Evolutionary conservation across 2,113 vertebrate species (phyloP).

Genomic region (Corythoichthys haematopterus): DNA sequence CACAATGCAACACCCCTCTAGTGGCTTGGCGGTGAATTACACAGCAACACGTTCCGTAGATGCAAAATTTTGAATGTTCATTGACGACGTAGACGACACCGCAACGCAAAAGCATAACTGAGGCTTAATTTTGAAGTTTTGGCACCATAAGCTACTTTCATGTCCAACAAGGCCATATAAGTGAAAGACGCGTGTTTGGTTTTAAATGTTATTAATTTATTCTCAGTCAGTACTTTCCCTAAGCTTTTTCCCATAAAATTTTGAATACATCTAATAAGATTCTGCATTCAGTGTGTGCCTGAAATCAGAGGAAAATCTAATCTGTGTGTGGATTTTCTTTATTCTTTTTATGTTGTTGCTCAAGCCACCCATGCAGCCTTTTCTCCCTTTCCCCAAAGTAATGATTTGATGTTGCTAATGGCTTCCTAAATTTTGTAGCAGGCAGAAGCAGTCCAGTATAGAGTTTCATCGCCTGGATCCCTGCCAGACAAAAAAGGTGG

Average conservation of each 20-base stretch:
- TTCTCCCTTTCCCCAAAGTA: slow-evolving; percentile 59
- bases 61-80: too few relatives aligned
- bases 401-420: slow-evolving; percentile 94
- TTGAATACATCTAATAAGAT: slow-evolving; percentile 76
- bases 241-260: slow-evolving; percentile 64
- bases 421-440: slow-evolving; percentile 90
- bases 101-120: too few relatives aligned
- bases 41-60: too few relatives aligned
- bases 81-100: too few relatives aligned
- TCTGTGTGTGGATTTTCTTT: slow-evolving; percentile 47
- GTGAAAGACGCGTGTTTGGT: background rate
- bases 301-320: slow-evolving; percentile 82
- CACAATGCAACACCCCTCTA: too few relatives aligned
- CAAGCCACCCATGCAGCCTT: slow-evolving; percentile 8
- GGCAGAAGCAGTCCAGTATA: slow-evolving; percentile 79
- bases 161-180: background rate
- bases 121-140: too few relatives aligned
- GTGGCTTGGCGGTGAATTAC: too few relatives aligned
- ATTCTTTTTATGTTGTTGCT: slow-evolving; percentile 22
- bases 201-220: slow-evolving; percentile 14
- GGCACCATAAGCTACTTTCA: background rate
- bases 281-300: slow-evolving; percentile 82
- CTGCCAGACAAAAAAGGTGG: slow-evolving; percentile 62
- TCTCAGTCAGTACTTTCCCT: slow-evolving; percentile 46
- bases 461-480: slow-evolving; percentile 75